Evolutionary conservation across 2,797 vertebrate species (phyloP), one percentile per base, ranked within the genome.

Genomic region (Sebastes glaucus): DNA sequence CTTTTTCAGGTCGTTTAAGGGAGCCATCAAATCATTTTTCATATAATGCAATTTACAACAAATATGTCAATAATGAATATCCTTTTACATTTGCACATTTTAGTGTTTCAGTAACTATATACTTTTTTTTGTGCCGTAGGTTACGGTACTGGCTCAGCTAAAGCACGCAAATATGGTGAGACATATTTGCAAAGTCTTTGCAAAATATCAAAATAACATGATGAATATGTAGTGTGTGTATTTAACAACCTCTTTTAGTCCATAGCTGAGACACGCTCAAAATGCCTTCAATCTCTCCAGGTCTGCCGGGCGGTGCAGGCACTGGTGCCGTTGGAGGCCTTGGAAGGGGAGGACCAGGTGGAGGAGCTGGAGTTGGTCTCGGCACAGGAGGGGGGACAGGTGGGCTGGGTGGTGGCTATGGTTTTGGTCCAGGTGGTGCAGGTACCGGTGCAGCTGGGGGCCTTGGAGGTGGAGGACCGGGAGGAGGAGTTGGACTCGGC

Each of bases 151-250:
- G 90, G 87, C 25, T 90, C 91, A 77, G 93, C 93, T 59, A 95
- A 95, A 93, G 93, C 94, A 81, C 84, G 89, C n/a, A 94, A 94
- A 94, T 95, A 95, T 85, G 93, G 93, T 95, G 71, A 89, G 76
- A 61, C 20, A 56, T 18, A 4, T 27, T 22, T 66, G 3, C 9
- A 20, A 2, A 70, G 59, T 46, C 3, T 60, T 27, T 35, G 14
- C 46, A n/a, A 80, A 59, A 62, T 60, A 72, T 1, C 16, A 61
- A 68, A 11, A 53, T 70, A 71, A 42, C 7, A 59, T 25, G 8
- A 63, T 52, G 28, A 64, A n/a, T 61, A 63, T 65, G 22, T 49
- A 13, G 20, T 30, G 27, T 71, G 30, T 38, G 20, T 14, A 49
- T 57, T 59, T 33, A 56, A 23, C n/a, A 49, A 33, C 23, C 18